Evolutionary conservation across 2,797 vertebrate genomes (phyloP), one percentile per base, ranked within the genome.

Genomic region (Lycodopsis pacificus): DNA sequence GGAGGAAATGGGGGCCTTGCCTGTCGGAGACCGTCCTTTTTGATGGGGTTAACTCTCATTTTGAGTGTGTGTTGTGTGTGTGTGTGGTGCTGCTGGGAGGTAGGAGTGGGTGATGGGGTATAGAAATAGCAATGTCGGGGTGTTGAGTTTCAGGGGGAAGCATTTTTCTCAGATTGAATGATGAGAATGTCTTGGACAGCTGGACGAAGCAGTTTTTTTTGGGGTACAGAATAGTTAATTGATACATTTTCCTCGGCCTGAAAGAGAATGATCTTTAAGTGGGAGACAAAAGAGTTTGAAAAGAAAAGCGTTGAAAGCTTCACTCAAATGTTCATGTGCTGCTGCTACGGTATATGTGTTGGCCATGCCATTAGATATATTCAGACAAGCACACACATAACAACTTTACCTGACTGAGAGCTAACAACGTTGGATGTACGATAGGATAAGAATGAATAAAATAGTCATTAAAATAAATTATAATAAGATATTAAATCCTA

Each of bases 21-120:
- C 58, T 83, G 79, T 65, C 66, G 77, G 81, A 86, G 86, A 86
- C 77, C 61, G 49, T 84, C 73, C 54, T 80, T 65, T 92, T 86
- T 86, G 85, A 92, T 86, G 86, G 89, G 88, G 88, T 92, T 90
- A 87, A 89, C 84, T 86, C 77, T 89, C 72, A 61, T 85, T 88
- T 75, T 78, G 75, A 3, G 57, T 59, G n/a, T 46, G 74, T 46
- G 44, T 46, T 75, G 56, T 72, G 49, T 56, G 82, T 76, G 59
- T 64, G 49, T 72, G 82, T 59, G 73, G 54, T 3, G 19, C n/a
- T 68, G 42, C 46, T 49, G 49, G 49, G 56, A 20, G 77, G 71
- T 57, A 5, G 40, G 57, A 13, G 54, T 40, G 73, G 63, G 63
- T 66, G 56, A 56, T 38, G 58, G 59, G 63, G 61, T 10, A 32